Conservation (phyloP, 2,797 vertebrate species). For the Muscicapa comitata region DNA sequence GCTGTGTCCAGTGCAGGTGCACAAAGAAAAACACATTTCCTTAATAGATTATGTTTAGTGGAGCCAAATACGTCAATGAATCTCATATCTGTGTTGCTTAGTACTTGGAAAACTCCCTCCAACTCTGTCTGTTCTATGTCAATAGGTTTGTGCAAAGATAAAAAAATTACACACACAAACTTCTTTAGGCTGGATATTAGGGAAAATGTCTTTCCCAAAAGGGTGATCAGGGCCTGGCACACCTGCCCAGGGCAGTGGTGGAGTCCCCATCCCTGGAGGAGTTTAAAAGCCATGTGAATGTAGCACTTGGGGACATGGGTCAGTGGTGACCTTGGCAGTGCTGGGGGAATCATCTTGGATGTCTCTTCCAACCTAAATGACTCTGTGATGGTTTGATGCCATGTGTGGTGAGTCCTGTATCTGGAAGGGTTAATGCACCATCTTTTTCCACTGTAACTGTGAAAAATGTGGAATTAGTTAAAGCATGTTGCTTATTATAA, state of each 20-base stretch:
- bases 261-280: neutral
- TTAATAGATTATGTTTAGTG: neutral
- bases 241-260: neutral
- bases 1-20: neutral
- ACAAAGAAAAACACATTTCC: neutral
- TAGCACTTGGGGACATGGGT: neutral
- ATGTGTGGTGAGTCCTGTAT: neutral
- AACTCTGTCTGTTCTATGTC: accelerated
- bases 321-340: neutral
- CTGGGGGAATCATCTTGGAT: neutral
- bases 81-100: neutral
- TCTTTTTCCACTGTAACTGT: neutral
- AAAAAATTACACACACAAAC: neutral
- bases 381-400: neutral
- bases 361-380: neutral
- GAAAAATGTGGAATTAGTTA: neutral
- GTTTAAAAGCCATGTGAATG: neutral
- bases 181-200: neutral
- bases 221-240: neutral
- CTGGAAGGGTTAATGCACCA: neutral
- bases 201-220: neutral
- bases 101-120: neutral
- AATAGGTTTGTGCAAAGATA: neutral
- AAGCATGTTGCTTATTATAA: neutral
- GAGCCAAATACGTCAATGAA: neutral